Percentiles rank a stretch among this genome's conserved stretches.
These are phyloP conservation scores for Formicarius rufipectus DNA, from an alignment of 2,113 vertebrate genomes.

Conservation along the genomic window DNA sequence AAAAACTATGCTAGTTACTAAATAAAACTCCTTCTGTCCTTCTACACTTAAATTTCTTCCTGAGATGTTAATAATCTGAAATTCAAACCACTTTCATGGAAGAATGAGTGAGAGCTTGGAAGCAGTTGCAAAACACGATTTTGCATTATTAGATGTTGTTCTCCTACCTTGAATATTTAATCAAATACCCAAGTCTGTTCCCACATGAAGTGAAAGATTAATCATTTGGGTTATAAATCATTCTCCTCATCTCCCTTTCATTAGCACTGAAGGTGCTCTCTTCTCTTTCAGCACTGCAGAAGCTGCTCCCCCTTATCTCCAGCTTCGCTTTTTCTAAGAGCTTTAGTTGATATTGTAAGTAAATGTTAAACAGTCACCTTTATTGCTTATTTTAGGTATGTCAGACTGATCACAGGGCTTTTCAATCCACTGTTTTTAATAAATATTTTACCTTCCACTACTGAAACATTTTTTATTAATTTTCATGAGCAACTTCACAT, in stretches of 20 bases:
- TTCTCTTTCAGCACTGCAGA: neutral
- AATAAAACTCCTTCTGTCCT: neutral
- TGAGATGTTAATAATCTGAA: neutral
- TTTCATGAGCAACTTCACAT: neutral
- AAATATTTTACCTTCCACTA: neutral
- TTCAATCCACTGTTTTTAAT: neutral
- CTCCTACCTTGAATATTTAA: conserved; percentile 13
- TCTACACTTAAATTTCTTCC: neutral
- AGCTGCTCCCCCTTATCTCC: neutral
- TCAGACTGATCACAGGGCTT: neutral
- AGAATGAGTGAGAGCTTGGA: conserved; percentile 2
- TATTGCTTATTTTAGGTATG: neutral
- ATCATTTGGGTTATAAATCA: neutral
- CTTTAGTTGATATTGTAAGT: neutral
- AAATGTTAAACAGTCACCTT: neutral
- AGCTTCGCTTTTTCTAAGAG: neutral
- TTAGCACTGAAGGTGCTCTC: neutral
- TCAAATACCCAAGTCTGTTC: conserved; percentile 5
- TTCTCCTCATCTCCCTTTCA: neutral
- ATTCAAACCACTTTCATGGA: conserved; percentile 5
- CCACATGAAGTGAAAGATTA: neutral
- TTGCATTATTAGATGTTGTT: conserved; percentile 4
- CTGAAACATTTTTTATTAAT: conserved; percentile 9
- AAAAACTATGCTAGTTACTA: neutral
- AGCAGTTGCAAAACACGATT: conserved; percentile 13